Percentiles rank a stretch among this genome's conserved stretches.
Conservation (phyloP, 2,797 vertebrate genomes). For the Geotrypetes seraphini region DNA sequence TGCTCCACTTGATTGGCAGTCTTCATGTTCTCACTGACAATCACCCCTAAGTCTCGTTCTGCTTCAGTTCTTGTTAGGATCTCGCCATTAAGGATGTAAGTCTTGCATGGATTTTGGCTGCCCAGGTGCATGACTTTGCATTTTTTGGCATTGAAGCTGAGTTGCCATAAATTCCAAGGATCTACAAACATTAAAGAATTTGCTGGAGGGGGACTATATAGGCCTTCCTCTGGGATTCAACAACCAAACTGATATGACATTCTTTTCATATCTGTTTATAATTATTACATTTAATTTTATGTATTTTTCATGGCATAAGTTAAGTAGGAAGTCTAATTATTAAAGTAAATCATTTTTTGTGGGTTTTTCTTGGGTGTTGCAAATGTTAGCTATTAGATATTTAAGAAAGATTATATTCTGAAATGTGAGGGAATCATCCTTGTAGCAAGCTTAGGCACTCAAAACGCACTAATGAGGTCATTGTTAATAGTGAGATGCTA, state of each 20-base stretch:
- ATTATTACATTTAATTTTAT: slow-evolving; percentile 12
- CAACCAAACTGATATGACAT: slow-evolving; percentile 19
- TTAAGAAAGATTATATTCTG: slow-evolving; percentile 20
- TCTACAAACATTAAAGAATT: slow-evolving; percentile 23
- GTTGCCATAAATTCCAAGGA: slow-evolving; percentile 4
- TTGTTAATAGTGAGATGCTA: background rate
- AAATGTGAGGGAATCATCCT: background rate
- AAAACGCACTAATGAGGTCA: slow-evolving; percentile 4
- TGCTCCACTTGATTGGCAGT: too few species aligned
- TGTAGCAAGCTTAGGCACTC: slow-evolving; percentile 2
- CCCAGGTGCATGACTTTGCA: too few species aligned
- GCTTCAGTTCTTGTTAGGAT: too few species aligned
- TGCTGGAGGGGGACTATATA: slow-evolving; percentile 14
- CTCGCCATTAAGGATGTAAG: too few species aligned
- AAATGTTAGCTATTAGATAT: slow-evolving; percentile 19
- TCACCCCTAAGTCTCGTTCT: too few species aligned
- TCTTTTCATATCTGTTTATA: slow-evolving; percentile 26
- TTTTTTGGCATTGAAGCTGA: too few species aligned
- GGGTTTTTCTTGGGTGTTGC: slow-evolving; percentile 17
- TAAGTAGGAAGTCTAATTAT: slow-evolving; percentile 13
- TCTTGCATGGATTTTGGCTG: too few species aligned
- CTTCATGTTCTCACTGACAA: too few species aligned
- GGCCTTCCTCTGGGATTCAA: slow-evolving; percentile 1
- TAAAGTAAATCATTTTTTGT: slow-evolving; percentile 9
- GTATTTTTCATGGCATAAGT: slow-evolving; percentile 13